Percentiles rank a stretch among this genome's conserved stretches.
Evolutionary conservation across 2,113 vertebrate genomes (phyloP).

Genomic region (Pseudopodoces humilis): DNA sequence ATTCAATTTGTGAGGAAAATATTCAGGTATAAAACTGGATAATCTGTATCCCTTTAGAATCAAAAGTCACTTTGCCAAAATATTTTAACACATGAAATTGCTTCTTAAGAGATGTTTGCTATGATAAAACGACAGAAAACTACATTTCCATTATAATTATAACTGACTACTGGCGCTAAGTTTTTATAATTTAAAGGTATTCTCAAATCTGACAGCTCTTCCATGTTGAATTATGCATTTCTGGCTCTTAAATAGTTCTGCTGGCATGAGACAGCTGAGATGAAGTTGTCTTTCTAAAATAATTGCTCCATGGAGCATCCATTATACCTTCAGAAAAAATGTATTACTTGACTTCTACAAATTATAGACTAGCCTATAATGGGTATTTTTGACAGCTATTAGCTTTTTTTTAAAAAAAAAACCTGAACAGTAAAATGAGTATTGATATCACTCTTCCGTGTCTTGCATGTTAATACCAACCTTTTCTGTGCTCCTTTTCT

Average conservation of each 20-base stretch:
- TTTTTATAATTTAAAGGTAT: conserved; percentile 89
- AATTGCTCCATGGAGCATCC: conserved; percentile 86
- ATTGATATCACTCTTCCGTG: conserved; percentile 81
- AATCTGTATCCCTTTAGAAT: conserved; percentile 79
- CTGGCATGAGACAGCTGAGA: conserved; percentile 83
- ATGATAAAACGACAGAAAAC: conserved; percentile 82
- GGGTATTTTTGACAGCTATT: conserved; percentile 87
- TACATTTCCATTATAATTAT: conserved; percentile 84
- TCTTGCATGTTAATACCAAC: conserved; percentile 78
- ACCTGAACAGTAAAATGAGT: conserved; percentile 79
- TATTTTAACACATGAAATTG: conserved; percentile 83
- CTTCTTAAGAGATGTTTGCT: conserved; percentile 81
- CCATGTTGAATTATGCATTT: conserved; percentile 84
- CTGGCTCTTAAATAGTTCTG: conserved; percentile 85
- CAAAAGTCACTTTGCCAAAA: conserved; percentile 83
- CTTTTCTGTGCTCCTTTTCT: conserved; percentile 65
- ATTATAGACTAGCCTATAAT: conserved; percentile 87
- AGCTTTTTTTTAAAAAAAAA: conserved; percentile 71
- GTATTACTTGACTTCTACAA: conserved; percentile 87
- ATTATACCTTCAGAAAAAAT: conserved; percentile 87
- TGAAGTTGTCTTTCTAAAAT: conserved; percentile 89
- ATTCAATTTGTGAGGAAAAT: conserved; percentile 74
- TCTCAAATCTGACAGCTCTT: conserved; percentile 83
- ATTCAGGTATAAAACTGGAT: conserved; percentile 81
- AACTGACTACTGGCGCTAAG: conserved; percentile 79